Evolutionary conservation across 2,888 invertebrate genomes (phyloP), one percentile per base, ranked within the genome.

Genomic region (Dermolepida albohirtum): DNA sequence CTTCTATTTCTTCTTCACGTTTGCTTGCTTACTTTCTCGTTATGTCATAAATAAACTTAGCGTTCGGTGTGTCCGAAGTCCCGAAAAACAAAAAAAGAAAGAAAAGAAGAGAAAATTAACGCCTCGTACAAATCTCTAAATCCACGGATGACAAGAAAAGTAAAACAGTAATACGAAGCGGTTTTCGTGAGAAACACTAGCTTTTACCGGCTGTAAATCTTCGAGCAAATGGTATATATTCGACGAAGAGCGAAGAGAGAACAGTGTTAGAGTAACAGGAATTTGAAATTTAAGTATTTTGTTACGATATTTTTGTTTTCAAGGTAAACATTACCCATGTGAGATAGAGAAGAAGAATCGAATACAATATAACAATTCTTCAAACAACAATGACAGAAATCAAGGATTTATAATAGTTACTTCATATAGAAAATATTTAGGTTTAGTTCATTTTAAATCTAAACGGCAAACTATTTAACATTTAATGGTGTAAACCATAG

Each of bases 131-230:
- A 59, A 59, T 59, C 59, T 59, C 59, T 59, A 59, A 59, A 59
- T 59, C 59, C 59, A 59, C 44, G 59, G 59, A 59, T 59, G 59
- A 59, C 59, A 59, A 27, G 59, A 59, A 59, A 59, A 59, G 59
- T 59, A 59, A 59, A 59, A 59, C 44, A 59, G 59, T 59, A 59
- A 59, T 59, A 59, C 59, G 59, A 59, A 29, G 59, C 59, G 59
- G 59, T 59, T 59, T 59, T 59, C 59, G 59, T 59, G 44, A 59
- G 59, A 59, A 59, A 59, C 59, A 59, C 59, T 59, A 59, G 59
- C 59, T 14, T 47, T 47, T 59, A 59, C 27, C 59, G 44, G 59
- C 59, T 59, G 59, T 59, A 59, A 59, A 59, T 59, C 59, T 59
- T 44, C 34, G 29, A 34, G 29, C 47, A 29, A 34, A 44, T 59